phyloP scores from a whole-genome alignment of 2,888 invertebrate species.

The Brenthis daphne region DNA sequence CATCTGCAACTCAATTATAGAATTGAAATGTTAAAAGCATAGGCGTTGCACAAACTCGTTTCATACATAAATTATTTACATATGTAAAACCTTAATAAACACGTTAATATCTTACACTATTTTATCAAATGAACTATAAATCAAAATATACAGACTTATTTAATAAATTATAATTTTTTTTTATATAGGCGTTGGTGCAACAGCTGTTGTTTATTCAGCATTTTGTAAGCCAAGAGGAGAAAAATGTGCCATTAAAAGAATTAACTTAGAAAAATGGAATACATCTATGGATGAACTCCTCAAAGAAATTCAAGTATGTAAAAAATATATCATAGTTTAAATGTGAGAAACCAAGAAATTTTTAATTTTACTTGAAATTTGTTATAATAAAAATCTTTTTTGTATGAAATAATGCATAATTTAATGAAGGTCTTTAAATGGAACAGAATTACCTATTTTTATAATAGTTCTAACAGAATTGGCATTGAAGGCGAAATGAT shows the following conservation, averaged over 20 bases:
- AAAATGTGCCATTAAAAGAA: constrained; percentile 98
- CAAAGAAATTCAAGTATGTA: constrained; percentile 84
- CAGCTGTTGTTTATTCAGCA: constrained; percentile 97
- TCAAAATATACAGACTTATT: too few relatives aligned
- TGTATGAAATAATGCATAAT: too few relatives aligned
- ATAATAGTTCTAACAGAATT: too few relatives aligned
- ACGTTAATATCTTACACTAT: background rate
- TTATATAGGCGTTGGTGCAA: constrained; percentile 93
- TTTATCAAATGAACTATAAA: too few relatives aligned
- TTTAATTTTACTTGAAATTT: too few relatives aligned
- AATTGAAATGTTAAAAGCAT: constrained; percentile 22
- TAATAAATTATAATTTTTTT: background rate
- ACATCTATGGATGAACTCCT: constrained; percentile 99
- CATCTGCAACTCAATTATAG: constrained; percentile 29
- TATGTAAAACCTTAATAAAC: background rate
- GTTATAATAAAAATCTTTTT: too few relatives aligned
- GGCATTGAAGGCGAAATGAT: too few relatives aligned
- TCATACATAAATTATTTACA: background rate
- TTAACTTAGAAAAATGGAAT: constrained; percentile 99
- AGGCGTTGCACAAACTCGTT: constrained; percentile 5
- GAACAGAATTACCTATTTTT: too few relatives aligned
- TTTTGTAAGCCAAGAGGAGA: constrained; percentile 94
- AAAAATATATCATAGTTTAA: background rate
- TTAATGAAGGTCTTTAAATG: too few relatives aligned
- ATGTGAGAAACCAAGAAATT: too few relatives aligned